phyloP scores from a whole-genome alignment of 1,140 invertebrate species.

The Augochlora pura region DNA sequence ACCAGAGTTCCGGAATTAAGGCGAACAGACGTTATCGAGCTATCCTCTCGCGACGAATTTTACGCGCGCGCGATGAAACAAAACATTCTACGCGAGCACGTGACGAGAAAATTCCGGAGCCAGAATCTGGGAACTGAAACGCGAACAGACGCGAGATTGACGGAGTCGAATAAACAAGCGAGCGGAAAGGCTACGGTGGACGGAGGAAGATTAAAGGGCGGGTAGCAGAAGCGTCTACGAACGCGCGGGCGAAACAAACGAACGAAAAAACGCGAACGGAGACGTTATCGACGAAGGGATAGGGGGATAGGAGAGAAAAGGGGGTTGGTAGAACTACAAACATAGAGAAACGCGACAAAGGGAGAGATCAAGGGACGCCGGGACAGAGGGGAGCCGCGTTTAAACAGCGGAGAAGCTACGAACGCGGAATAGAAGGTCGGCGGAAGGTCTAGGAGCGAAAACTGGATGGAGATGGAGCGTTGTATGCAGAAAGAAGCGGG shows the following conservation, averaged over 20 bases:
- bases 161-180: too few species aligned
- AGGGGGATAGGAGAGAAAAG: neutral
- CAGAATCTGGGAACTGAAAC: too few species aligned
- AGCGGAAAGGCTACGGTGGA: too few species aligned
- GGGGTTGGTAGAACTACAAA: neutral
- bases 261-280: neutral
- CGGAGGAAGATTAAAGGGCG: neutral
- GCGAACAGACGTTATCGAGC: too few species aligned
- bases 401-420: slow-evolving; percentile 20
- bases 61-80: too few species aligned
- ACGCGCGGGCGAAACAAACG: neutral
- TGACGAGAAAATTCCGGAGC: too few species aligned
- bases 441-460: slow-evolving; percentile 12
- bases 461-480: slow-evolving; percentile 17
- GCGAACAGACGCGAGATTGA: too few species aligned
- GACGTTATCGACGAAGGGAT: neutral
- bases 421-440: slow-evolving; percentile 11
- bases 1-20: too few species aligned
- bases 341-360: slow-evolving; percentile 27
- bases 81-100: too few species aligned
- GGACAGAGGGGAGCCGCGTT: slow-evolving; percentile 16
- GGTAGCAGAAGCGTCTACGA: neutral
- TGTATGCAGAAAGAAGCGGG: slow-evolving; percentile 9
- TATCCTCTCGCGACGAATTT: too few species aligned
- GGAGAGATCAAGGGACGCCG: slow-evolving; percentile 38